Base-by-base conservation (phyloP, 2,797 vertebrate species). In the Botia kubotai region DNA sequence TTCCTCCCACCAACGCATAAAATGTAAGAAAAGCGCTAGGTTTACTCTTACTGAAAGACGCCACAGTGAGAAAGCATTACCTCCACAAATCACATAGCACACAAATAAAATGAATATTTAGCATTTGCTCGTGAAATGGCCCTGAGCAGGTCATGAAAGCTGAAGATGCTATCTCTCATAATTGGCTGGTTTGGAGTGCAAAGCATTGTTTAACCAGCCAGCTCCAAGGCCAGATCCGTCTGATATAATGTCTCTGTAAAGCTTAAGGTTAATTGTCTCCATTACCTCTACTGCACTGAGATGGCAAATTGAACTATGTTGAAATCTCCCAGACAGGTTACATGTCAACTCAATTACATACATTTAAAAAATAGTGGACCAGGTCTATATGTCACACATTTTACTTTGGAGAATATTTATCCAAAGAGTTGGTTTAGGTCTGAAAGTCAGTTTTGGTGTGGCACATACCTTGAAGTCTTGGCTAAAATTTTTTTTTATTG, bases 191-290 rank as follows among this genome's bases (percentile, higher is more conserved):
- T 50, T 48, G 23, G 14, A 79, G 23, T 19, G 16, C 17, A 2
- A 4, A 11, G 26, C 67, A 11, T 19, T 62, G 55, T 62, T 62
- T 62, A 39, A 52, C 57, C 57, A 79, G 36, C 43, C n/a, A 29
- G 76, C 8, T 77, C 16, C 76, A 79, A 63, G 57, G n/a, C 46
- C 39, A 62, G 19, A 50, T 48, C 26, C 19, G 43, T 7, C 55
- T 65, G 10, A 13, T 52, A 43, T 65, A 75, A 66, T 6, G 72
- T 62, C 16, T 57, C 57, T 60, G 21, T 46, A 69, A 77, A 69
- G 36, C 36, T 48, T 29, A 57, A 78, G 39, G 76, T 60, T 78
- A 67, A 70, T 70, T 33, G 36, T 78, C 67, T 70, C 76, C 23
- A 70, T 78, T 78, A 67, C 48, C 62, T 43, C 36, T 43, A 5